Percentiles rank a stretch among this genome's conserved stretches.
phyloP scores from a whole-genome alignment of 2,797 vertebrate genomes.

The Fistularia commersonii region DNA sequence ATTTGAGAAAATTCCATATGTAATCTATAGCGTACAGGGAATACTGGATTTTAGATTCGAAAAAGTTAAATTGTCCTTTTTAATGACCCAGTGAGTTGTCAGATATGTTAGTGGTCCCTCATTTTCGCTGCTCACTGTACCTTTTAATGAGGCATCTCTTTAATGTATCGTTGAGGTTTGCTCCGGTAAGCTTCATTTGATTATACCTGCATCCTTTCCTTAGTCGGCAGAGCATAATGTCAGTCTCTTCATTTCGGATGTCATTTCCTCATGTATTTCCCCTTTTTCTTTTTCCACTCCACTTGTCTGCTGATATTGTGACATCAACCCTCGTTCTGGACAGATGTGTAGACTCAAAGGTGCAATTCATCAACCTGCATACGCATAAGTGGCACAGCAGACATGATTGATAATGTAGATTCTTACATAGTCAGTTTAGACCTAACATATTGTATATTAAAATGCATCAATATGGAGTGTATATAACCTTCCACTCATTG shows the following conservation, averaged over 20 bases:
- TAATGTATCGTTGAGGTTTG: conserved; percentile 34
- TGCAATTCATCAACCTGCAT: conserved; percentile 44
- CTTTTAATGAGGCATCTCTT: conserved; percentile 31
- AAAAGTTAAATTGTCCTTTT: conserved; percentile 22
- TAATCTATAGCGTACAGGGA: conserved; percentile 21
- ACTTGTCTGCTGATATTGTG: conserved; percentile 30
- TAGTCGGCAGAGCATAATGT: conserved; percentile 11
- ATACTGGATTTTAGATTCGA: conserved; percentile 32
- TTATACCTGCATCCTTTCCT: conserved; percentile 8
- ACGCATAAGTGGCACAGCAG: conserved; percentile 26
- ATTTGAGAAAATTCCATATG: conserved; percentile 2
- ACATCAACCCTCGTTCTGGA: conserved; percentile 38
- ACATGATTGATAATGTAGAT: conserved; percentile 31
- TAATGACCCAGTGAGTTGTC: conserved; percentile 39
- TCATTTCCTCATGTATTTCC: conserved; percentile 28
- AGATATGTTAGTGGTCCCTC: conserved; percentile 27
- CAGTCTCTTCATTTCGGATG: conserved; percentile 21
- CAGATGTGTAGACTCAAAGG: conserved; percentile 66
- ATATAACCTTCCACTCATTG: no score
- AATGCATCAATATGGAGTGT: no score
- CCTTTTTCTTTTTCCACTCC: conserved; percentile 34
- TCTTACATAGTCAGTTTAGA: conserved; percentile 2
- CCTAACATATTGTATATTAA: no score
- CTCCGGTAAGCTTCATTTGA: conserved; percentile 25
- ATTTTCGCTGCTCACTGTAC: conserved; percentile 22